Evolutionary conservation across 2,797 vertebrate species (phyloP), one percentile per base, ranked within the genome.

Genomic region (Pseudochromis fuscus): DNA sequence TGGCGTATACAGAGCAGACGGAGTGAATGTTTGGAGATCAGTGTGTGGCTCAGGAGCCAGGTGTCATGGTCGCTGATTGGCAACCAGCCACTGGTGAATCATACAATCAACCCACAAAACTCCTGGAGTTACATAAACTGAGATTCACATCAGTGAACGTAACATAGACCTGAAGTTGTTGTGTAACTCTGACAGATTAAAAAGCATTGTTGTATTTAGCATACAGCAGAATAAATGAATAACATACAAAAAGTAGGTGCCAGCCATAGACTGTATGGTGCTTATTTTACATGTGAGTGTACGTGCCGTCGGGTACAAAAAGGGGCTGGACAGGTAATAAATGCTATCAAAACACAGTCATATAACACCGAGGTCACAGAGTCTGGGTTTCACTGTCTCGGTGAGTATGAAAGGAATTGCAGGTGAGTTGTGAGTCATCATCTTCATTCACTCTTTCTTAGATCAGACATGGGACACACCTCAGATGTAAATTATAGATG

Each of bases 321-420:
- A 40, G 53, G n/a, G 57, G 18, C 21, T 51, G 1, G 27, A 19
- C 33, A 9, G 45, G 30, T 83, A 67, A 72, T 78, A 61, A 65
- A 55, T 55, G 45, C 4, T 62, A 42, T 82, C 46, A 63, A 24
- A 75, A 25, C 4, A 25, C 4, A 0, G 3, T 50, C 49, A 19
- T 79, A 37, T 60, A 68, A 55, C 49, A 33, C 53, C 13, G 71
- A 67, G 61, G 81, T 56, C 86, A 82, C 11, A 19, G 1, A 21
- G 15, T 6, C 9, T 42, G 42, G 15, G 16, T 30, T 48, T 42
- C 2, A 51, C 45, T 33, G 2, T 60, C 51, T 68, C 51, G 44
- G 42, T 24, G 19, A 15, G 45, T 33, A 45, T 33, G 21, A 42
- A 42, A 38, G 5, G 10, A 31, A 27, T 48, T 12, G 15, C 24